phyloP scores from a whole-genome alignment of 1,140 invertebrate genomes.

The Zaprionus tsacasi region DNA sequence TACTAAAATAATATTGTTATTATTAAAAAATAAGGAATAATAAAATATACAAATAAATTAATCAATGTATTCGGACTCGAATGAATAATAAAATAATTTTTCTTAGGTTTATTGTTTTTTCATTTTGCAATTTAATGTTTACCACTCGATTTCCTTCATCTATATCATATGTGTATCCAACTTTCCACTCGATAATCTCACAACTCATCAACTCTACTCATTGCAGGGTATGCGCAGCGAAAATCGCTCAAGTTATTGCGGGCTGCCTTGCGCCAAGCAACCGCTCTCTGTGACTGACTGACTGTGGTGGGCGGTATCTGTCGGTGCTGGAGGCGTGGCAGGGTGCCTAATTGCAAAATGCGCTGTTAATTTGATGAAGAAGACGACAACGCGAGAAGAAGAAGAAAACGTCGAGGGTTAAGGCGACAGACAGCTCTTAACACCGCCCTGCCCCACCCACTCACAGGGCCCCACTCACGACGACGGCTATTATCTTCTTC shows the following conservation, averaged over 20 bases:
- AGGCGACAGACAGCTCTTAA: background rate
- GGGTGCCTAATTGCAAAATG: constrained; percentile 7
- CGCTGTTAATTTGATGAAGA: constrained; percentile 3
- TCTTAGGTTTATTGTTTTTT: too few species aligned
- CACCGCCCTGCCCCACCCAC: background rate
- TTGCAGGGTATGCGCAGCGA: background rate
- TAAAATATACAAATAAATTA: too few species aligned
- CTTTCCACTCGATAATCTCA: too few species aligned
- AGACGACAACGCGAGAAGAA: background rate
- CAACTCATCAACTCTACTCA: too few species aligned
- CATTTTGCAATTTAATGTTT: too few species aligned
- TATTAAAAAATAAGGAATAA: too few species aligned
- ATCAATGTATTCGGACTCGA: too few species aligned
- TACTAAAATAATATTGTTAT: too few species aligned
- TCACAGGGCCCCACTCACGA: background rate
- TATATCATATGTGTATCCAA: too few species aligned
- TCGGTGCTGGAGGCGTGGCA: background rate
- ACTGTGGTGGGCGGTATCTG: background rate
- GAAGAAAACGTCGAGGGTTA: background rate
- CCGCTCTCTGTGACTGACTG: background rate
- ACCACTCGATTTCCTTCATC: too few species aligned
- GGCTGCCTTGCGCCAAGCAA: too few species aligned
- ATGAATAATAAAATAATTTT: too few species aligned
- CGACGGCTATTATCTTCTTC: background rate
- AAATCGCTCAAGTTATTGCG: constrained; percentile 1